Percentiles rank a stretch among this genome's conserved stretches.
These are phyloP conservation scores for Polypterus bichir DNA, from an alignment of 2,113 vertebrate species.

Conservation along the genomic window DNA sequence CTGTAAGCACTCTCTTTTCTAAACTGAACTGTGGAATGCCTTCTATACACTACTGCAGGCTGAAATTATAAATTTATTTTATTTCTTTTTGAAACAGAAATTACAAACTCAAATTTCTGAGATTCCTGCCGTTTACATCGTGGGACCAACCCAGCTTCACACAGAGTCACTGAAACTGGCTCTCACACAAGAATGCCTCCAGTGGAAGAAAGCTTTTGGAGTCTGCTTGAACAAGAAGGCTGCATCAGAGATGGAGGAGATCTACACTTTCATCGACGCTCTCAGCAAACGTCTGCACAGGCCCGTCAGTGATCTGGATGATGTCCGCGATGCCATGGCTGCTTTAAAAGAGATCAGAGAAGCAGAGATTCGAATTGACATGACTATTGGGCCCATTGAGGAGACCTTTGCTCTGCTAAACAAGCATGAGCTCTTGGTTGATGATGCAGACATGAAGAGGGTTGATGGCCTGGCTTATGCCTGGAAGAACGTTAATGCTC, in stretches of 20 bases:
- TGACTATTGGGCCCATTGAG: slow-evolving; percentile 39
- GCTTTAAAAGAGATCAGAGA: slow-evolving; percentile 35
- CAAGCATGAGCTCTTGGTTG: slow-evolving; percentile 35
- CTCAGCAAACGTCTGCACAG: slow-evolving; percentile 34
- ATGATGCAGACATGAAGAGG: slow-evolving; percentile 40
- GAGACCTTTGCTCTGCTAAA: slow-evolving; percentile 40
- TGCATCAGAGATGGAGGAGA: slow-evolving; percentile 31
- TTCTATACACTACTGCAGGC: no score
- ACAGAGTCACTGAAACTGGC: slow-evolving; percentile 40
- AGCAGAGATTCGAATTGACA: slow-evolving; percentile 38
- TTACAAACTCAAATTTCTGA: slow-evolving; percentile 39
- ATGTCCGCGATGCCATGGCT: slow-evolving; percentile 36
- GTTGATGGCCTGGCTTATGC: slow-evolving; percentile 45
- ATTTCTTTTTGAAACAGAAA: slow-evolving; percentile 29
- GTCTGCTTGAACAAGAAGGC: slow-evolving; percentile 39
- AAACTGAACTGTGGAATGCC: no score
- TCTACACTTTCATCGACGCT: slow-evolving; percentile 40
- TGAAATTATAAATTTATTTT: slow-evolving; percentile 2
- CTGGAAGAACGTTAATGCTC: slow-evolving; percentile 40
- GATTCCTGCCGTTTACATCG: slow-evolving; percentile 28
- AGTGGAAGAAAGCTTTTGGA: slow-evolving; percentile 39
- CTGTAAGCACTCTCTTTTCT: slow-evolving; percentile 30
- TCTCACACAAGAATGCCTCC: slow-evolving; percentile 38
- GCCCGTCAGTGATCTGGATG: slow-evolving; percentile 32
- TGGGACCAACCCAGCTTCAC: slow-evolving; percentile 34